phyloP scores from a whole-genome alignment of 1,140 invertebrate genomes.

The Pemphigus obesinymphae region DNA sequence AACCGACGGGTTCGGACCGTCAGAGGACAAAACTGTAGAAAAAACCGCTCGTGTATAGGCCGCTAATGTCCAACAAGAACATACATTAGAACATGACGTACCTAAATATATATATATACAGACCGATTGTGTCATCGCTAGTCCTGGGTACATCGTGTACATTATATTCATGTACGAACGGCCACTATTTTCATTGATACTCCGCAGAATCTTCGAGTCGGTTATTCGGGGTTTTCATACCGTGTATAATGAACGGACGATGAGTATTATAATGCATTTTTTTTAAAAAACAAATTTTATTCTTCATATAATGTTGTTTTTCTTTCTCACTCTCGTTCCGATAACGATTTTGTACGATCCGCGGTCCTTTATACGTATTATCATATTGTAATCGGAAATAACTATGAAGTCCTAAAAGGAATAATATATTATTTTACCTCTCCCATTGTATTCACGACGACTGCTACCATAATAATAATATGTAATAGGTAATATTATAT shows the following conservation, averaged over 20 bases:
- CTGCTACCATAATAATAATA: too few species aligned
- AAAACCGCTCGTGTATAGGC: not conserved
- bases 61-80: not conserved
- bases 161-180: too few species aligned
- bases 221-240: not conserved
- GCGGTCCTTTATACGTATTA: not conserved
- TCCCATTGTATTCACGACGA: not conserved
- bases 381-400: not conserved
- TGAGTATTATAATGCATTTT: not conserved
- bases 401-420: not conserved
- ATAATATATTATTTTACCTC: too few species aligned
- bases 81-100: too few species aligned
- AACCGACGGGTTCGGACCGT: too few species aligned
- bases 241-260: not conserved
- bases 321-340: not conserved
- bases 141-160: not conserved
- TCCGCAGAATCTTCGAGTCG: not conserved
- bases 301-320: too few species aligned
- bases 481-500: too few species aligned
- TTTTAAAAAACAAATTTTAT: too few species aligned
- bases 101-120: too few species aligned
- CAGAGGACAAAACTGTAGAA: too few species aligned
- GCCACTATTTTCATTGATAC: slow-evolving; percentile 6
- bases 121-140: not conserved
- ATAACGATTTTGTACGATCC: not conserved